Evolutionary conservation across 2,113 vertebrate genomes (phyloP).

Genomic region (Tympanuchus pallidicinctus): DNA sequence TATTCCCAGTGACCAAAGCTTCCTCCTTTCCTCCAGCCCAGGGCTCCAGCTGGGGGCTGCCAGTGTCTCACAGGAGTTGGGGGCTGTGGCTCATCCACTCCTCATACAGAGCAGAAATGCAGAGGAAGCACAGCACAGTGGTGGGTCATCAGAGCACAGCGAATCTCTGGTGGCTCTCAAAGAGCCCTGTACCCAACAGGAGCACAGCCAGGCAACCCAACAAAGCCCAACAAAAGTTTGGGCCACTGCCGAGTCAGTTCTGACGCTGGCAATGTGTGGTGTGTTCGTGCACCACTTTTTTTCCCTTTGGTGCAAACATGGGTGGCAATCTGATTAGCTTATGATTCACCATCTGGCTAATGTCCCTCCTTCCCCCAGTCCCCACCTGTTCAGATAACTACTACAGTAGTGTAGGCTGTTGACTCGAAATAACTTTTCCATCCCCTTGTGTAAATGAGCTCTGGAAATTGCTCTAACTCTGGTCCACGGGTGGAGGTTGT

Average conservation of each 20-base stretch:
- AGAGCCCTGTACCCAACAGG: neutral
- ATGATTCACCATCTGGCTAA: slow-evolving; percentile 69
- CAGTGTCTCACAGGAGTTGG: rapidly evolving
- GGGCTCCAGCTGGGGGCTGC: neutral
- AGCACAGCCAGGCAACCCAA: neutral
- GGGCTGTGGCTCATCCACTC: neutral
- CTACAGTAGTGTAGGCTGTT: slow-evolving; percentile 44
- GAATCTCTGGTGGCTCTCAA: neutral
- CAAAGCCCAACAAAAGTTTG: neutral
- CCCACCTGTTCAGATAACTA: slow-evolving; percentile 70
- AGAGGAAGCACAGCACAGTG: neutral
- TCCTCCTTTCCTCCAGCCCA: neutral
- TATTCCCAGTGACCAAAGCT: neutral
- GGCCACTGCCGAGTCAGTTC: slow-evolving; percentile 28
- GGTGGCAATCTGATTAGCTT: slow-evolving; percentile 68
- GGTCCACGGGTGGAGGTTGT: neutral
- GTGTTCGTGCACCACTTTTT: neutral
- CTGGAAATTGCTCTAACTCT: slow-evolving; percentile 18
- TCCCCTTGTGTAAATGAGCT: slow-evolving; percentile 44
- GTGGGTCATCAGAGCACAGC: neutral
- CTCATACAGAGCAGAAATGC: neutral
- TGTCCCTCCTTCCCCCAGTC: slow-evolving; percentile 57
- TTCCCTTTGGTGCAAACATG: slow-evolving; percentile 53
- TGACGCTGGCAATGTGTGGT: neutral
- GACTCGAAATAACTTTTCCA: slow-evolving; percentile 54